A percentile compares a stretch with the other conserved stretches of the same genome.
These are phyloP conservation scores for Nomada goodeniana DNA, from an alignment of 2,888 invertebrate genomes.

Conservation along the genomic window DNA sequence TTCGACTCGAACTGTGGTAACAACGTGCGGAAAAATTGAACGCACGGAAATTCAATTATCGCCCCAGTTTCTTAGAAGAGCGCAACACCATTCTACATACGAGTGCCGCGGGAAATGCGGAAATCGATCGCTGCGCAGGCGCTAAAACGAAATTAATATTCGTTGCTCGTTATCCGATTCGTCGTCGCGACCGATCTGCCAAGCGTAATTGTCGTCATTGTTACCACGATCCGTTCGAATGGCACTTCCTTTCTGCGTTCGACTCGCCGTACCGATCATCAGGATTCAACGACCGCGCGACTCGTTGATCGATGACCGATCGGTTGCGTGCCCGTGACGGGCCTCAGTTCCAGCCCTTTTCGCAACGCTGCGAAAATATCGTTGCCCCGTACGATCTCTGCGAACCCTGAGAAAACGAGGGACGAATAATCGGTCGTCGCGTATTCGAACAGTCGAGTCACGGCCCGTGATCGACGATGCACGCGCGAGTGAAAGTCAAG, in stretches of 20 bases:
- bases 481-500: conserved; percentile 73
- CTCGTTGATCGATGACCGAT: conserved; percentile 68
- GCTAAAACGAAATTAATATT: not conserved
- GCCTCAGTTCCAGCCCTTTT: conserved; percentile 42
- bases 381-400: conserved; percentile 63
- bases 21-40: too few species aligned
- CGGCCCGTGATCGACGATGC: conserved; percentile 73
- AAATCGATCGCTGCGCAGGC: not conserved
- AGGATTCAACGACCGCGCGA: conserved; percentile 42
- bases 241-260: not conserved
- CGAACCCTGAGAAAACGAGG: conserved; percentile 64
- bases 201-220: conserved; percentile 20
- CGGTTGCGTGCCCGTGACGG: conserved; percentile 62
- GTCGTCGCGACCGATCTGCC: conserved; percentile 18
- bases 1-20: too few species aligned
- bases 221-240: not conserved
- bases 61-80: too few species aligned
- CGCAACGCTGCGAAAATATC: conserved; percentile 52
- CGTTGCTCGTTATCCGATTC: conserved; percentile 6
- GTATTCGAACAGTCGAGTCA: conserved; percentile 73
- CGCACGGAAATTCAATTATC: too few species aligned
- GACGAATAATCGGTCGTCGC: conserved; percentile 15
- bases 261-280: conserved; percentile 48
- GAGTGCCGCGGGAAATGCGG: not conserved
- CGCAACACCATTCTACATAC: too few species aligned